Evolutionary conservation across 2,888 invertebrate genomes (phyloP).

Genomic region (Octodonta nipae): DNA sequence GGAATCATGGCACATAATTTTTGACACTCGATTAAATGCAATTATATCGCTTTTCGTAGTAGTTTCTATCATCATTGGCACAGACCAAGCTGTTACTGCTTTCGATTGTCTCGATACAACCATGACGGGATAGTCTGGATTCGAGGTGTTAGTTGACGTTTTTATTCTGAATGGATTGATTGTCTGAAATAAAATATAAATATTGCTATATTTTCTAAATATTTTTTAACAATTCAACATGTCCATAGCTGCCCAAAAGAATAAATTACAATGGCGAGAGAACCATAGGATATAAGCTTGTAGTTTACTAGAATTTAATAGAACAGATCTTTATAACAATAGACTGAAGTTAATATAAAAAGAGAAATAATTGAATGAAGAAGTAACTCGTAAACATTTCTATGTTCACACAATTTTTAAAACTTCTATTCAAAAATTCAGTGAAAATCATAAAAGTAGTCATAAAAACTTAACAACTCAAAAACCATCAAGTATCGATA

Average conservation of each 20-base stretch:
- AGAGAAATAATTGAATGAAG: too few species aligned
- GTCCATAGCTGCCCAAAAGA: neutral
- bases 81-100: constrained; percentile 66
- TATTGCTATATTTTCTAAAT: neutral
- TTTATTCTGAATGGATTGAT: constrained; percentile 29
- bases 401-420: too few species aligned
- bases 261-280: neutral
- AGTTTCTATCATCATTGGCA: constrained; percentile 50
- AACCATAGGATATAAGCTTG: neutral
- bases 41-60: constrained; percentile 23
- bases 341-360: too few species aligned
- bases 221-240: neutral
- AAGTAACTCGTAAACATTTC: too few species aligned
- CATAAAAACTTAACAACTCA: too few species aligned
- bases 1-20: constrained; percentile 49
- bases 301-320: too few species aligned
- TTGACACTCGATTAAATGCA: constrained; percentile 42
- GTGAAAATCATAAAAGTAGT: too few species aligned
- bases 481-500: too few species aligned
- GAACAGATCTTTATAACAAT: too few species aligned
- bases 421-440: too few species aligned
- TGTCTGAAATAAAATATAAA: constrained; percentile 11
- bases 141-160: constrained; percentile 37
- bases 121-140: constrained; percentile 48
- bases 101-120: constrained; percentile 62